Base-by-base conservation (phyloP, 2,797 vertebrate genomes). In the Ctenopoma kingsleyae region DNA sequence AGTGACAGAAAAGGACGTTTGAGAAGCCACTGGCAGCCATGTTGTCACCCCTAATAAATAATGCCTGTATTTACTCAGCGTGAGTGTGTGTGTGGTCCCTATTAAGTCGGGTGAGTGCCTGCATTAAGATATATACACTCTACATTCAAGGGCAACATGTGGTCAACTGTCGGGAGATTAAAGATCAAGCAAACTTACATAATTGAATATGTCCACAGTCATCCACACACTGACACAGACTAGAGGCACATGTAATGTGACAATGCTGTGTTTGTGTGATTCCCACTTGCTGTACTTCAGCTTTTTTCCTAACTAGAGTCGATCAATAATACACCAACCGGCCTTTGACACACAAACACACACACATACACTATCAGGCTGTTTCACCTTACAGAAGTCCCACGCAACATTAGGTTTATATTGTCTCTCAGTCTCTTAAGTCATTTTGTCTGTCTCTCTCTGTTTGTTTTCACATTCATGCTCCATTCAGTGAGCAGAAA, bases 31-130 rank as follows among this genome's bases (percentile, higher is more conserved):
- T 85, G 76, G 73, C 70, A 77, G 73, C 76, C 41, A 67, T 64
- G 67, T 70, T 86, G 85, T 84, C 85, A 81, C 77, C 27, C 49
- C 38, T 9, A 61, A 82, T 86, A 78, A 69, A 89, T 86, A 68
- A 48, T 59, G 47, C 25, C 17, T 54, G 46, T 55, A 59, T 81
- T 67, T 71, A 47, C 20, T 59, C 27, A 9, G 15, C 38, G 53
- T 46, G 48, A 58, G 58, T 78, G 17, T 66, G 55, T 54, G 56
- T 41, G 36, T 51, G 32, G 9, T 40, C 35, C 48, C 46, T 38
- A 40, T 36, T 38, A 41, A 40, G 11, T 9, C 9, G 9, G 11
- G 10, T 61, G 66, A 57, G 53, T 36, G 58, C 40, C 48, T n/a
- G 40, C 60, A 68, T 68, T 41, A 57, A 53, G 60, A 70, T 51